Base-by-base conservation (phyloP, 2,113 vertebrate species). In the Hippocampus zosterae region DNA sequence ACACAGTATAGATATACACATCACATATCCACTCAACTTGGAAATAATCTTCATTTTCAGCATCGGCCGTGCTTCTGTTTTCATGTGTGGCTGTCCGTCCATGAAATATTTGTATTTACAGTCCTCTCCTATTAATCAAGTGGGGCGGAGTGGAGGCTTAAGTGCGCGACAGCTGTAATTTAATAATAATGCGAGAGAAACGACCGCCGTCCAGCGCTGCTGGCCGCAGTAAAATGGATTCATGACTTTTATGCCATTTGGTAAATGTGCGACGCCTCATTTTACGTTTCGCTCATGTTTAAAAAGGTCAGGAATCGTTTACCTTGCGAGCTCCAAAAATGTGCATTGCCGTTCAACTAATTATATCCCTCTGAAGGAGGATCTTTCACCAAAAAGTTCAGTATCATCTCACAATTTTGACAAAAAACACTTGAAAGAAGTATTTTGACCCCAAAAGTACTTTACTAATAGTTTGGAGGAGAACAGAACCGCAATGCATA, bases 171-270 rank as follows among this genome's bases (percentile, higher is more conserved):
- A 92, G 91, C 91, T 91, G 88, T 94, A 94, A 95, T 94, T 92
- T 94, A 96, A 95, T 94, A 95, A 94, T 94, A 94, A 94, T 94
- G 93, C 90, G 93, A 95, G 94, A 97, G 93, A 94, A 95, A 97
- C 95, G 93, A 93, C 86, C 87, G 92, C 88, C 91, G 89, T 91
- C 81, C 85, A 93, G 91, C 80, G 87, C 79, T 86, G 92, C 94
- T 94, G 96, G 92, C 94, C 94, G 96, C 93, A 94, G 94, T 96
- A 97, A 96, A 98, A 98, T 95, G 96, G 94, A 95, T 87, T 44
- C 10, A 44, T 44, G 10, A 44, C 42, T 44, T 93, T 93, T 95
- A 95, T 95, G 93, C 95, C 95, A 37, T 37, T 37, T 93, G 95
- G 84, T 60, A 71, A 37, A 5, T 65, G 69, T 44, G 72, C n/a